Conservation (phyloP, 37 sponge, comb jelly and placozoan species). For the Beroe ovata region DNA sequence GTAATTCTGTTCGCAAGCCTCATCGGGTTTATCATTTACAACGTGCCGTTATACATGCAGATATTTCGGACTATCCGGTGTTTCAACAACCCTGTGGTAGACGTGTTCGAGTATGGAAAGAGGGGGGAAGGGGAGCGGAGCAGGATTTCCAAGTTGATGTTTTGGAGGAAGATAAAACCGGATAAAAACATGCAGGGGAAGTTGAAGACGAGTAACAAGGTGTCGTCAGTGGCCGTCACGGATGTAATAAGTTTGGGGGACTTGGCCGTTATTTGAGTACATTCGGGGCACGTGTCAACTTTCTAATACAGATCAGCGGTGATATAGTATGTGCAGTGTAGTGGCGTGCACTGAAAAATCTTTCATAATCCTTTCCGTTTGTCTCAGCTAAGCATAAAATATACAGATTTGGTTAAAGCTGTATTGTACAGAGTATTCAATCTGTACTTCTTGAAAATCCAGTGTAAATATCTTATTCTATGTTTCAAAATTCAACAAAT, state of each 20-base stretch:
- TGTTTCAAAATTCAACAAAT: neutral
- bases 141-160: neutral
- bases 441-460: neutral
- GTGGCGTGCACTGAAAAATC: no score
- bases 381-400: no score
- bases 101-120: neutral
- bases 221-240: neutral
- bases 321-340: no score
- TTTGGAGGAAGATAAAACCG: neutral
- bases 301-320: no score
- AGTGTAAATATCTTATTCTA: neutral
- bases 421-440: no score
- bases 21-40: neutral
- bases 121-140: neutral
- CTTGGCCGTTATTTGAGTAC: no score
- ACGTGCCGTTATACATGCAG: neutral
- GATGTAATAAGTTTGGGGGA: neutral
- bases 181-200: neutral
- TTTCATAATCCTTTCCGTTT: no score
- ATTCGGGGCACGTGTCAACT: no score
- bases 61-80: neutral
- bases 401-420: no score
- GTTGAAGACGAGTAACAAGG: neutral
- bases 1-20: neutral
- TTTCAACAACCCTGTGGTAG: constrained; percentile 15